A percentile compares a stretch with the other conserved stretches of the same genome.
Evolutionary conservation across 2,113 vertebrate species (phyloP).

Genomic region (Coptodon rendalli): DNA sequence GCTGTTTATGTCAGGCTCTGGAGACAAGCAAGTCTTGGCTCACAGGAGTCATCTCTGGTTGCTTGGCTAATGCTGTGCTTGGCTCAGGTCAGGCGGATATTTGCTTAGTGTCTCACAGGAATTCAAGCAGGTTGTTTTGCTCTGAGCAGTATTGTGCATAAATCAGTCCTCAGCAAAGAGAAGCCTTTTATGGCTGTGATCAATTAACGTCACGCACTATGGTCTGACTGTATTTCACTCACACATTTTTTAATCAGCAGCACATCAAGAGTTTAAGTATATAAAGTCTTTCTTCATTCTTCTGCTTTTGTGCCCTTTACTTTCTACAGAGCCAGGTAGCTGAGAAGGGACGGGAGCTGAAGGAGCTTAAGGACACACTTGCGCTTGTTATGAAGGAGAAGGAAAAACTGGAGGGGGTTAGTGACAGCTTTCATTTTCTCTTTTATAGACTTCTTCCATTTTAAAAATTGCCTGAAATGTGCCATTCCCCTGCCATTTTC

Average conservation of each 20-base stretch:
- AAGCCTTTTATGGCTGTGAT: conserved; percentile 38
- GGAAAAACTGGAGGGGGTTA: conserved; percentile 77
- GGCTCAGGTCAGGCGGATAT: conserved; percentile 56
- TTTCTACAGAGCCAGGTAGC: conserved; percentile 82
- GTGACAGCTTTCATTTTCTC: conserved; percentile 60
- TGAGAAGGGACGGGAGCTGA: conserved; percentile 87
- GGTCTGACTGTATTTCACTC: neutral
- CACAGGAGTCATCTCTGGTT: conserved; percentile 45
- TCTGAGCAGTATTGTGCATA: conserved; percentile 28
- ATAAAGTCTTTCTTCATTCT: neutral
- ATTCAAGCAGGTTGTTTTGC: conserved; percentile 59
- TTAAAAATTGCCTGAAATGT: conserved; percentile 54
- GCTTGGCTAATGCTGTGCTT: conserved; percentile 66
- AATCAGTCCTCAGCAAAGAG: conserved; percentile 33
- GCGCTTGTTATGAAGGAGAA: conserved; percentile 78
- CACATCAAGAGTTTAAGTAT: neutral
- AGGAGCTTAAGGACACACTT: conserved; percentile 79
- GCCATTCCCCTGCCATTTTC: conserved; percentile 33
- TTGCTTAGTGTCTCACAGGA: conserved; percentile 47
- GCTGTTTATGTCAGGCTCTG: conserved; percentile 69
- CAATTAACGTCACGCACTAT: conserved; percentile 15
- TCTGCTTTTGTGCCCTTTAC: conserved; percentile 1
- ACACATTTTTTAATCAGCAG: neutral
- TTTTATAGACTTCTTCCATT: conserved; percentile 51
- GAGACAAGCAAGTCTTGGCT: conserved; percentile 48